These are phyloP conservation scores for Orchesella flavescens DNA, from an alignment of 2,888 invertebrate species.

Conservation along the genomic window DNA sequence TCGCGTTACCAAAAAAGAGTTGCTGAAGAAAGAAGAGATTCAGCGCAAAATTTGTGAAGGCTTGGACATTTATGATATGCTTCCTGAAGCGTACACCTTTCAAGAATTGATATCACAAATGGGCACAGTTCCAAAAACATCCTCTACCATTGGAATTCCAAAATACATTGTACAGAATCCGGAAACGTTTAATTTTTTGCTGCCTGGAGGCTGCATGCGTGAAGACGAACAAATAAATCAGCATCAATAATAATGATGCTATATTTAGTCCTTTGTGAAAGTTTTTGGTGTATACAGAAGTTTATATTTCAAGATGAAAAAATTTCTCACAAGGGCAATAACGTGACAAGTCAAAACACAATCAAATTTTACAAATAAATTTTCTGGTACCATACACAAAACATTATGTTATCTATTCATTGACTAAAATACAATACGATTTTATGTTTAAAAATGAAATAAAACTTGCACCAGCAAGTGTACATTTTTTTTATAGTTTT, in stretches of 20 bases:
- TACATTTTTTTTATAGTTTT: background rate
- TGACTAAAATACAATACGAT: no score
- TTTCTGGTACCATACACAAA: no score
- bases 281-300: background rate
- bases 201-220: slow-evolving; percentile 64
- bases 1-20: slow-evolving; percentile 34
- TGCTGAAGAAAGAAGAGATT: slow-evolving; percentile 42
- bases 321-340: background rate
- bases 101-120: slow-evolving; percentile 43
- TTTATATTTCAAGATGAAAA: slow-evolving; percentile 29
- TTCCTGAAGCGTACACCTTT: slow-evolving; percentile 63
- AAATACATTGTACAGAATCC: slow-evolving; percentile 28
- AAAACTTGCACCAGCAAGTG: slow-evolving; percentile 48
- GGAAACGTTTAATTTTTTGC: slow-evolving; percentile 48
- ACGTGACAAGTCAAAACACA: background rate
- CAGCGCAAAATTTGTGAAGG: slow-evolving; percentile 62
- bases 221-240: slow-evolving; percentile 28
- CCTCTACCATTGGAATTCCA: slow-evolving; percentile 49
- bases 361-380: background rate
- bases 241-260: background rate
- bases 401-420: no score
- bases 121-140: slow-evolving; percentile 39
- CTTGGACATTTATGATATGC: slow-evolving; percentile 62
- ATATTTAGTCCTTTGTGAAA: no score
- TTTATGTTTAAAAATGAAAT: background rate